phyloP scores from a whole-genome alignment of 2,888 invertebrate genomes.

The Poecilus cupreus region DNA sequence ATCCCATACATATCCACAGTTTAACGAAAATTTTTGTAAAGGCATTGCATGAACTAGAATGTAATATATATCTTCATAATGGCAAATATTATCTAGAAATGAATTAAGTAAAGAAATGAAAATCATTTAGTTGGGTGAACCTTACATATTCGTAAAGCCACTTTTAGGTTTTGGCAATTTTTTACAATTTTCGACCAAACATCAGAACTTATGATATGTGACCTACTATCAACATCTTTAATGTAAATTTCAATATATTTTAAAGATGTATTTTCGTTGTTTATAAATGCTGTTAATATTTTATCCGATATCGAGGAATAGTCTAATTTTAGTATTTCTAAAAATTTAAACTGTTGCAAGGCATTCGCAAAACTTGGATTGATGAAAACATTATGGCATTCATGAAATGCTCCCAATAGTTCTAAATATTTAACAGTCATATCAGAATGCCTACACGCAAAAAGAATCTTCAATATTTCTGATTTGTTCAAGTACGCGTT shows the following conservation, averaged over 20 bases:
- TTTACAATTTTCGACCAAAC: conserved; percentile 71
- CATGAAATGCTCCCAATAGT: conserved; percentile 72
- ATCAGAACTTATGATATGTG: conserved; percentile 70
- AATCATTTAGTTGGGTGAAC: neutral
- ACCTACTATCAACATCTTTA: conserved; percentile 71
- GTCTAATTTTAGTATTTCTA: conserved; percentile 71
- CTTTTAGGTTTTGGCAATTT: conserved; percentile 71
- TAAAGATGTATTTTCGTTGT: conserved; percentile 69
- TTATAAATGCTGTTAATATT: conserved; percentile 71
- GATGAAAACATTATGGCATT: conserved; percentile 69
- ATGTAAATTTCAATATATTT: conserved; percentile 71
- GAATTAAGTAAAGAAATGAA: conserved; percentile 55
- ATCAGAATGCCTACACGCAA: conserved; percentile 70
- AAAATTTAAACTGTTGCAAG: conserved; percentile 70
- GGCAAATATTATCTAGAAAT: conserved; percentile 71
- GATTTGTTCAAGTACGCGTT: conserved; percentile 72
- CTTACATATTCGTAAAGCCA: conserved; percentile 67
- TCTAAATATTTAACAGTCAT: conserved; percentile 70
- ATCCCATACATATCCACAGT: conserved; percentile 72
- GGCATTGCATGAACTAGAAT: conserved; percentile 73
- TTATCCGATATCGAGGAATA: conserved; percentile 72
- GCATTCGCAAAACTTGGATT: conserved; percentile 65
- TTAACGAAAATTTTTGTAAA: conserved; percentile 72
- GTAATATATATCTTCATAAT: conserved; percentile 72
- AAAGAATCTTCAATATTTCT: conserved; percentile 71